Base-by-base conservation (phyloP, 2,888 invertebrate genomes). In the Willowsia nigromaculata region DNA sequence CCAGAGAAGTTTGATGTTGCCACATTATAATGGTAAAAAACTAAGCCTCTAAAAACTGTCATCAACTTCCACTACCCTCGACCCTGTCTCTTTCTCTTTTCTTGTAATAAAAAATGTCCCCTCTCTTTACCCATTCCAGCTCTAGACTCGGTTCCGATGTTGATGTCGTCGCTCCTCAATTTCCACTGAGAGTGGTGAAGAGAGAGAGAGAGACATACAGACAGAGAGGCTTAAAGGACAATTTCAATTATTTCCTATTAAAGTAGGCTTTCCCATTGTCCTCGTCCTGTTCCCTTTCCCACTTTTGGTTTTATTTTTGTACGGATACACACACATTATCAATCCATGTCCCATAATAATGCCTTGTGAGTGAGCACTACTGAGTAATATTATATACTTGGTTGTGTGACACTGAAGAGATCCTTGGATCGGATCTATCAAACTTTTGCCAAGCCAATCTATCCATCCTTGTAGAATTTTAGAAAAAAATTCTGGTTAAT, bases 201-300 rank as follows among this genome's bases (percentile, higher is more conserved):
- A 65, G 65, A 65, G 74, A 71, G 87, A 56, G 43, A 56, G 22
- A 76, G 74, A 89, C 87, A 90, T 89, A 90, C 91, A 56, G 43
- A 56, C 37, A 76, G 74, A 89, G 89, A 90, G 91, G 91, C 91
- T 91, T 91, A 91, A 85, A 91, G 91, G 91, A 91, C 91, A 90
- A 91, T 91, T 91, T 91, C 91, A 91, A 91, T 91, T 91, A 91
- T 91, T 91, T 91, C 91, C 91, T 90, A 91, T 91, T 91, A 91
- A 91, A 91, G 85, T 88, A 88, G 85, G 90, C 88, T 88, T 88
- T 90, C 89, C 85, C 89, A 88, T 90, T 90, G 88, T 88, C 88
- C 88, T 88, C 88, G 50, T 65, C 62, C 65, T 76, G 83, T 78
- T 88, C 76, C 68, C 82, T 88, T 47, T 59, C 62, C 18, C 30